Evolutionary conservation across 2,797 vertebrate genomes (phyloP).

Genomic region (Iguana delicatissima): DNA sequence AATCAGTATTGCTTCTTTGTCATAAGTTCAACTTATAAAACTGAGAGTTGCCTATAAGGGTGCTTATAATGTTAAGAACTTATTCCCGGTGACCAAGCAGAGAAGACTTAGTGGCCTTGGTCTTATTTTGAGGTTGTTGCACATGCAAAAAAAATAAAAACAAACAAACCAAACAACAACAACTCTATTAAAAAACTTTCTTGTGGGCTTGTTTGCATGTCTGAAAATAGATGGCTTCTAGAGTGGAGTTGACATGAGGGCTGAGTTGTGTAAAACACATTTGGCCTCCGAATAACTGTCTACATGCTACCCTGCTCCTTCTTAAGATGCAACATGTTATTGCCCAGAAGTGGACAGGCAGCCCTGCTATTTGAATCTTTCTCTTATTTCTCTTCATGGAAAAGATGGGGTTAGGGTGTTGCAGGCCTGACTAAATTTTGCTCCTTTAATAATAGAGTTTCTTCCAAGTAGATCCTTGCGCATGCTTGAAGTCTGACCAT

Average conservation of each 20-base stretch:
- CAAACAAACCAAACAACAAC: no score
- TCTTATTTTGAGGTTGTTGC: background rate
- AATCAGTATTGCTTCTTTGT: background rate
- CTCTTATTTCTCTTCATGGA: conserved; percentile 45
- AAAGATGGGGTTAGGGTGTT: conserved; percentile 8
- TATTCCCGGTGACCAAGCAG: background rate
- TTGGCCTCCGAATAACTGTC: background rate
- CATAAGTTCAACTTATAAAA: background rate
- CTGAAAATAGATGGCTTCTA: background rate
- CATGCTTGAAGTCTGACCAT: conserved; percentile 39
- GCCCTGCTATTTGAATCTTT: background rate
- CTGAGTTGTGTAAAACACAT: background rate
- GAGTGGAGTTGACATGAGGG: background rate
- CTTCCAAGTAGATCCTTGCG: conserved; percentile 43
- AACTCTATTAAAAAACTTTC: background rate
- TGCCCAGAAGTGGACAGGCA: background rate
- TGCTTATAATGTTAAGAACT: background rate
- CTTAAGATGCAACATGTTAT: background rate
- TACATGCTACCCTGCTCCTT: background rate
- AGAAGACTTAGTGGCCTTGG: background rate
- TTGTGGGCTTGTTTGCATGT: background rate
- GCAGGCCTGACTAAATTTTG: background rate
- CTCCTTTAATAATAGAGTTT: conserved; percentile 51
- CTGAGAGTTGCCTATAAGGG: background rate
- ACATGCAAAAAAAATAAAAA: no score